Evolutionary conservation across 2,888 invertebrate genomes (phyloP), one percentile per base, ranked within the genome.

Genomic region (Latrodectus hesperus): DNA sequence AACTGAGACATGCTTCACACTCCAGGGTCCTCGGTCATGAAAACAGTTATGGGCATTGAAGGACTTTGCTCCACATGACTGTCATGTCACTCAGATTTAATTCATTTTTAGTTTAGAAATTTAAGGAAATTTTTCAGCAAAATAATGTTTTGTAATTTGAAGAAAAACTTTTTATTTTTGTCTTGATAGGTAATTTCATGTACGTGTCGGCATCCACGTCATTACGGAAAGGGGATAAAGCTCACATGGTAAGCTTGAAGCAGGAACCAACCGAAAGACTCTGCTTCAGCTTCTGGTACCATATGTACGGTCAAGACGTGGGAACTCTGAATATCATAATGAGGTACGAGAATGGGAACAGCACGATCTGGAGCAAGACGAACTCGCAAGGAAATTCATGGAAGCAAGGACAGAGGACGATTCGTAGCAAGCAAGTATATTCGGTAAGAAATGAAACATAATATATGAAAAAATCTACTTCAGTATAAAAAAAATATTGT

Each of bases 321-420:
- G 92, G 92, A 9, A 90, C 90, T 51, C 89, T 92, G 10, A 91
- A 91, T 67, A 90, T 92, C 22, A 91, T 91, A 70, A 89, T 90
- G 17, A 86, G 81, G 14, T 71, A 88, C 0, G 88, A 84, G 10
- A 75, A 60, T 16, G 80, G 53, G 3, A 80, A 73, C 70, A 65
- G 53, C 9, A 87, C 89, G 4, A 65, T 89, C 51, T 89, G 89
- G 89, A 82, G 84, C 51, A 88, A 81, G 53, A 74, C 72, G 8
- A 64, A 70, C 16, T 88, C 89, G 2, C 89, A 89, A 53, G 89
- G 88, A 1, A 84, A 88, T 60, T 51, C 84, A 0, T 89, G 89
- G 89, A 84, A 85, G 26, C 71, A 75, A 16, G 87, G 84, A 6
- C 65, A 55, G 55, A 79, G 88, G 49, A 84, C 89, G 2, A 88